Conservation (phyloP, 2,888 invertebrate genomes). For the Cyaniris semiargus region DNA sequence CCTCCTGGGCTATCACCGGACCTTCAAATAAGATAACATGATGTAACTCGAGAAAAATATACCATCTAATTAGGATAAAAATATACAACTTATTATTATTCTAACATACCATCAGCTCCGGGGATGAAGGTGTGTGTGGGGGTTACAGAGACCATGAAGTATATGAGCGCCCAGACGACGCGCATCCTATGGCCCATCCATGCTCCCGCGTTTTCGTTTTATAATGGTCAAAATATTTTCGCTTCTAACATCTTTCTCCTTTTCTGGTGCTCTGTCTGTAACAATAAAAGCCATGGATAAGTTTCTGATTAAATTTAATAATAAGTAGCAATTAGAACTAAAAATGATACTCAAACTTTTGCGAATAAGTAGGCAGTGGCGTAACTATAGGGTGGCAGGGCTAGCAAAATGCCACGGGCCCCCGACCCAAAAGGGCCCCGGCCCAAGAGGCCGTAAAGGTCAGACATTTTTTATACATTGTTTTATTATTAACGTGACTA, state of each 20-base stretch:
- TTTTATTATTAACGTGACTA: too few relatives aligned
- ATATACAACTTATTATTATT: too few relatives aligned
- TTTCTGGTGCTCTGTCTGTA: neutral
- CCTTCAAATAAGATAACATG: slow-evolving; percentile 52
- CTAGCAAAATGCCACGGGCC: too few relatives aligned
- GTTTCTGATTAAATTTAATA: neutral
- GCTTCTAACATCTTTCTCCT: neutral
- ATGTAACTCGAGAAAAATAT: too few relatives aligned
- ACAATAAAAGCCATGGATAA: neutral
- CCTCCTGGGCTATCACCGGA: slow-evolving; percentile 75
- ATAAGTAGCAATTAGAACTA: too few relatives aligned
- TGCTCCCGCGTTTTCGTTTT: slow-evolving; percentile 60
- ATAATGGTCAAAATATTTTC: neutral
- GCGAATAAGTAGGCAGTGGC: too few relatives aligned
- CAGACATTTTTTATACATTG: too few relatives aligned
- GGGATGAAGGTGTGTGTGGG: slow-evolving; percentile 64
- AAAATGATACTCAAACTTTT: neutral
- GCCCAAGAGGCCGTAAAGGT: too few relatives aligned
- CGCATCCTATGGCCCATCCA: slow-evolving; percentile 79
- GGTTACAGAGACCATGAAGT: slow-evolving; percentile 61
- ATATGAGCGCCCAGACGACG: slow-evolving; percentile 66
- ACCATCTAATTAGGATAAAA: too few relatives aligned
- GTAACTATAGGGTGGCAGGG: too few relatives aligned
- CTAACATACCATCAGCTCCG: slow-evolving; percentile 62
- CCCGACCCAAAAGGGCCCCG: too few relatives aligned